phyloP scores from a whole-genome alignment of 2,113 vertebrate species.

The Rhineura floridana region DNA sequence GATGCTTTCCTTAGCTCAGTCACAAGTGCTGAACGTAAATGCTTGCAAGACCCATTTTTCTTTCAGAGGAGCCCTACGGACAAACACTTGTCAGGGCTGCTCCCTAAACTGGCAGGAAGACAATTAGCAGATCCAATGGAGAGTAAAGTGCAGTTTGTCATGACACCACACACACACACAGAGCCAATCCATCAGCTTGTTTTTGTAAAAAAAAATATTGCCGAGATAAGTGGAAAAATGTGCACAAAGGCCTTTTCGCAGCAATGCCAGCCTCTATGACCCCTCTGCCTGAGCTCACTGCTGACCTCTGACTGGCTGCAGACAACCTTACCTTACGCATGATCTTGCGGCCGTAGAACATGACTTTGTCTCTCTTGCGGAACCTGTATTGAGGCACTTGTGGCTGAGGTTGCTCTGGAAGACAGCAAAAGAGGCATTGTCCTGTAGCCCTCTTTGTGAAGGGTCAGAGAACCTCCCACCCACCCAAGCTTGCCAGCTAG shows the following conservation, averaged over 20 bases:
- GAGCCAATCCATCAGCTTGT: not conserved
- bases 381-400: conserved; percentile 87
- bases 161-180: not conserved
- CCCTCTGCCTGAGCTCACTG: no score
- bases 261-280: no score
- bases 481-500: not conserved
- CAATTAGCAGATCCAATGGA: not conserved
- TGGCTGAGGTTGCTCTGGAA: conserved; percentile 79
- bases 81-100: not conserved
- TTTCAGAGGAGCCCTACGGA: no score
- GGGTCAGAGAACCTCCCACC: not conserved
- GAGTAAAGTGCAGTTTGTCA: not conserved
- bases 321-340: conserved; percentile 86
- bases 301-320: rapidly evolving
- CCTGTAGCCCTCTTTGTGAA: not conserved
- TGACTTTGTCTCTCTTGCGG: conserved; percentile 92
- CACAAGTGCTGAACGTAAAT: not conserved
- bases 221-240: no score
- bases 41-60: not conserved
- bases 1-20: not conserved
- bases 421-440: not conserved
- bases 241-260: not conserved
- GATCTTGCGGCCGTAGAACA: conserved; percentile 95
- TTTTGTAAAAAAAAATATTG: not conserved
- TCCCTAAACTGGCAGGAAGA: not conserved